Base-by-base conservation (phyloP, 2,888 invertebrate genomes). In the Linnaemya vulpina region DNA sequence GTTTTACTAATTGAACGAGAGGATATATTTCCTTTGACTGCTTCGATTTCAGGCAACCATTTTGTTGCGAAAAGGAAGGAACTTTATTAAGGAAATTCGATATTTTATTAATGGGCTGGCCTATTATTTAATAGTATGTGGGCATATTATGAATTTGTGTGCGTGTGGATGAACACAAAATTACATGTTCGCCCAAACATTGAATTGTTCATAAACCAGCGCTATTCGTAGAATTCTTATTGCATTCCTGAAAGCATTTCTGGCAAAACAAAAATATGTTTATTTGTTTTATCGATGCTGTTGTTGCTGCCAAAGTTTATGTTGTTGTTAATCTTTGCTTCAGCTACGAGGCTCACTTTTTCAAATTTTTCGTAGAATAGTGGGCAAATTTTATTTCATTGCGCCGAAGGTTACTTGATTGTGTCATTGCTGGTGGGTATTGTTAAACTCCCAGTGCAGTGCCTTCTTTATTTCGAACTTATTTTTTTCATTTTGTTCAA, bases 311-410 rank as follows among this genome's bases (percentile, higher is more conserved):
- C 58, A 58, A 17, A 43, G n/a, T 53, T 70, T 43, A 63, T 82
- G 53, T 46, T 71, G 71, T 30, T 73, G 51, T 67, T 75, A 74
- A 68, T 79, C 46, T 75, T 74, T 79, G 68, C 63, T 63, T 55
- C 25, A 78, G 22, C 67, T 55, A n/a, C 55, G 55, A 55, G 30
- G 55, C 30, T 15, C 30, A 0, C 15, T 30, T 25, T 25, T 55
- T 15, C n/a, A n/a, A n/a, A n/a, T n/a, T n/a, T n/a, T n/a, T n/a
- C n/a, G n/a, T n/a, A n/a, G n/a, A n/a, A n/a, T n/a, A n/a, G n/a
- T n/a, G n/a, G n/a, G n/a, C n/a, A n/a, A n/a, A n/a, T n/a, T n/a
- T n/a, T n/a, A n/a, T n/a, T n/a, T n/a, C n/a, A n/a, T n/a, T n/a
- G n/a, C n/a, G n/a, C n/a, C n/a, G n/a, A n/a, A n/a, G n/a, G n/a